Evolutionary conservation across 2,797 vertebrate genomes (phyloP).

Genomic region (Ceyx erithaca): DNA sequence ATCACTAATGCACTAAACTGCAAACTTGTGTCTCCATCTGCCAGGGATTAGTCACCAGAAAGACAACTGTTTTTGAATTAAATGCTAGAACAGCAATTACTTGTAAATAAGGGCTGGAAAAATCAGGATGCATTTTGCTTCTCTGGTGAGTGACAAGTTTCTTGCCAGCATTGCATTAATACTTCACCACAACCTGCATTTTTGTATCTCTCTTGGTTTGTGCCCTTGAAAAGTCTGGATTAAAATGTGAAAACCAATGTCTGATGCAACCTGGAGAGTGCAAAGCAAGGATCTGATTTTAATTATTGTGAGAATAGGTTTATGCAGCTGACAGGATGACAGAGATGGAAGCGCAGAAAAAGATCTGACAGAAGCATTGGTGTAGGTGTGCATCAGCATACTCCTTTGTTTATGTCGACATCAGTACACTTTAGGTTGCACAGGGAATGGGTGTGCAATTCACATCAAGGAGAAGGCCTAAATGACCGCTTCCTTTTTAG

Average conservation of each 20-base stretch:
- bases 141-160: background rate
- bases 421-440: rapidly evolving
- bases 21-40: constrained; percentile 47
- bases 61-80: constrained; percentile 29
- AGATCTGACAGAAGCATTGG: background rate
- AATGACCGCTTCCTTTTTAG: background rate
- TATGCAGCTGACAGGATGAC: background rate
- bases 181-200: background rate
- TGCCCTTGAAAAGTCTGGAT: background rate
- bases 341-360: background rate
- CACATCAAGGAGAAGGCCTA: background rate
- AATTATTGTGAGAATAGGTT: background rate
- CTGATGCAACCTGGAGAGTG: background rate
- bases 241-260: background rate
- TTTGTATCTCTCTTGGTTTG: background rate
- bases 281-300: background rate
- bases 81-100: background rate
- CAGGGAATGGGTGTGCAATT: background rate
- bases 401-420: background rate
- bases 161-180: background rate
- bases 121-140: background rate
- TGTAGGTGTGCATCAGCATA: rapidly evolving
- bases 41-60: constrained; percentile 15
- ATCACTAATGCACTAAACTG: constrained; percentile 19
- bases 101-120: background rate